These are phyloP conservation scores for Acanthosepion esculentum DNA, from an alignment of 2,888 invertebrate genomes.

Conservation along the genomic window DNA sequence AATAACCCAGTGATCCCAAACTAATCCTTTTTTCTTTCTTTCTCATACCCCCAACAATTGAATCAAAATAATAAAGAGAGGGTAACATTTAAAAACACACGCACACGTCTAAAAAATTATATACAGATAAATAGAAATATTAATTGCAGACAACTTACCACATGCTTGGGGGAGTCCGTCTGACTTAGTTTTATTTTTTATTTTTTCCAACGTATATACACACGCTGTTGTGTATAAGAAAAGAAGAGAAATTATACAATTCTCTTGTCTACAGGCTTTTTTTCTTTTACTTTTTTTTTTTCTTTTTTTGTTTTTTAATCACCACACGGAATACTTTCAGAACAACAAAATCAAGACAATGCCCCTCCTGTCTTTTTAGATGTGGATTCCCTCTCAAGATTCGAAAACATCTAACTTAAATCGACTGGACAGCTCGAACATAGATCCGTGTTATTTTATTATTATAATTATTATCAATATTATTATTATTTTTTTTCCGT, in stretches of 20 bases:
- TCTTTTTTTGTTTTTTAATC: background rate
- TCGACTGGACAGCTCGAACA: conserved; percentile 22
- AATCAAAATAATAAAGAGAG: background rate
- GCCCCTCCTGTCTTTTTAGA: conserved; percentile 18
- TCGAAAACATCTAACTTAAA: conserved; percentile 43
- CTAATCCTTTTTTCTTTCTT: background rate
- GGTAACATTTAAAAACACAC: background rate
- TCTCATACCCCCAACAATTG: background rate
- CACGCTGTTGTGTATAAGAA: conserved; percentile 21
- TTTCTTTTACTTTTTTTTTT: background rate
- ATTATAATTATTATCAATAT: background rate
- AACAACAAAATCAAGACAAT: conserved; percentile 33
- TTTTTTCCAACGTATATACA: background rate
- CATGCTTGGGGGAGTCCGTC: conserved; percentile 44
- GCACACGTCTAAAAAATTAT: no score
- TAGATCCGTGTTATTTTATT: conserved; percentile 33
- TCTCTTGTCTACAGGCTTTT: background rate
- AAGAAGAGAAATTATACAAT: conserved; percentile 17
- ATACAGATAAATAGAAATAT: no score
- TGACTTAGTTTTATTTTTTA: background rate
- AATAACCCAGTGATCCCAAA: no score
- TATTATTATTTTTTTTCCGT: background rate
- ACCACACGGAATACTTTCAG: background rate
- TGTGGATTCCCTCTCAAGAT: conserved; percentile 36
- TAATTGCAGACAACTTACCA: conserved; percentile 41